A percentile compares a stretch with the other conserved stretches of the same genome.
Evolutionary conservation across 2,888 invertebrate genomes (phyloP).

Genomic region (Drosophila acutilabella): DNA sequence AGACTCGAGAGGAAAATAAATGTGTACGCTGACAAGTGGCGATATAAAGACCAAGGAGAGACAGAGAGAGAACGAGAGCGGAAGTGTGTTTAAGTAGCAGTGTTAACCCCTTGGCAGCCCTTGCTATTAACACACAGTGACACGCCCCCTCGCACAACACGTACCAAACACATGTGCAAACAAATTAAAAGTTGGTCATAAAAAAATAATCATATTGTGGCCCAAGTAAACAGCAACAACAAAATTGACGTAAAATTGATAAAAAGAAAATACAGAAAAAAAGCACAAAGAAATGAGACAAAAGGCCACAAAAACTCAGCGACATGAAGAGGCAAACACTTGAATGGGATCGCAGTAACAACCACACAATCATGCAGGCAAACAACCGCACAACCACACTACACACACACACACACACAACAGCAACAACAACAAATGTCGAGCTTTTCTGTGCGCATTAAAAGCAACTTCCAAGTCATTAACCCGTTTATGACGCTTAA

Average conservation of each 20-base stretch:
- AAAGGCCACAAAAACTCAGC: constrained; percentile 30
- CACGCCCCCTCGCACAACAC: constrained; percentile 16
- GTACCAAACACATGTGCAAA: constrained; percentile 67
- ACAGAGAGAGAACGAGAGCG: background rate
- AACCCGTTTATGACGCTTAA: constrained; percentile 81
- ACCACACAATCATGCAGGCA: constrained; percentile 6
- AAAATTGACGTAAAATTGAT: constrained; percentile 71
- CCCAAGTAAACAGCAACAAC: constrained; percentile 50
- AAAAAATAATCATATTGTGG: constrained; percentile 75
- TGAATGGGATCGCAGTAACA: constrained; percentile 36
- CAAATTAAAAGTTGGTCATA: constrained; percentile 81
- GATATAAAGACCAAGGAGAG: constrained; percentile 39
- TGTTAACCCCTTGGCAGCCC: background rate
- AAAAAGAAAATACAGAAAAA: constrained; percentile 40
- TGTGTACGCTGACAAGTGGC: constrained; percentile 50
- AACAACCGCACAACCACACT: constrained; percentile 6
- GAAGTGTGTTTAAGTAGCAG: constrained; percentile 18
- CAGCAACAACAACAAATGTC: constrained; percentile 28
- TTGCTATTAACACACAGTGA: constrained; percentile 2
- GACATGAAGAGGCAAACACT: constrained; percentile 51
- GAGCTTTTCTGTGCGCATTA: constrained; percentile 63
- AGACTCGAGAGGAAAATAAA: constrained; percentile 47
- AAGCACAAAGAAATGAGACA: constrained; percentile 26
- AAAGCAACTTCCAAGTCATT: constrained; percentile 81
- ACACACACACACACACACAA: constrained; percentile 8